Base-by-base conservation (phyloP, 2,888 invertebrate genomes). In the Malthinus seriepunctatus region DNA sequence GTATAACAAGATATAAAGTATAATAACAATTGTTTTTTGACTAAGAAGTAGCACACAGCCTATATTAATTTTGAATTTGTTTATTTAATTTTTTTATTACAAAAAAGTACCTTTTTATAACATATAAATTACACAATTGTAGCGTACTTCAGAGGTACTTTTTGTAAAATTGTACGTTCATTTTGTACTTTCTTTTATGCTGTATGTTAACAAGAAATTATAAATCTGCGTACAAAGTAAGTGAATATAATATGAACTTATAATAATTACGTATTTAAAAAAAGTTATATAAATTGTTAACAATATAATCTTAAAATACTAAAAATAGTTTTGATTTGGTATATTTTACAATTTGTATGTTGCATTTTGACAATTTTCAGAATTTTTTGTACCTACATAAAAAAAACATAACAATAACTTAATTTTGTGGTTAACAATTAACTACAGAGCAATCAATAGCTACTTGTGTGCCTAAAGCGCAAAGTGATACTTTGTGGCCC, bases 1-100 rank as follows among this genome's bases (percentile, higher is more conserved):
- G 44, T 66, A 70, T 69, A 70, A 71, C 67, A 69, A 71, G 64
- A 67, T 62, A 64, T 69, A 72, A 68, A 68, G 64, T 65, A 66
- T 63, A 68, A 63, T 60, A 69, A 67, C 63, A 66, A 66, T 62
- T n/a, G n/a, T n/a, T 63, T 68, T 71, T 73, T 74, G 72, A 73
- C 74, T 74, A 74, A 74, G 71, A 72, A 66, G 65, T 70, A 72
- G 72, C 72, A 75, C 75, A 75, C 75, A 75, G 75, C 75, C 75
- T 57, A 53, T 56, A 56, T 46, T 58, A 64, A 63, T 64, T 67
- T 67, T 60, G 63, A 62, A 58, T 56, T 51, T 56, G n/a, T 37
- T 23, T 45, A 44, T 56, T 37, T 12, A 39, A 39, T 39, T 39
- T 39, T 39, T 14, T 12, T 15, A 39, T 15, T 39, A 14, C 14